Percentiles rank a stretch among this genome's conserved stretches.
These are phyloP conservation scores for Perizoma affinitatum DNA, from an alignment of 2,888 invertebrate genomes.

Conservation along the genomic window DNA sequence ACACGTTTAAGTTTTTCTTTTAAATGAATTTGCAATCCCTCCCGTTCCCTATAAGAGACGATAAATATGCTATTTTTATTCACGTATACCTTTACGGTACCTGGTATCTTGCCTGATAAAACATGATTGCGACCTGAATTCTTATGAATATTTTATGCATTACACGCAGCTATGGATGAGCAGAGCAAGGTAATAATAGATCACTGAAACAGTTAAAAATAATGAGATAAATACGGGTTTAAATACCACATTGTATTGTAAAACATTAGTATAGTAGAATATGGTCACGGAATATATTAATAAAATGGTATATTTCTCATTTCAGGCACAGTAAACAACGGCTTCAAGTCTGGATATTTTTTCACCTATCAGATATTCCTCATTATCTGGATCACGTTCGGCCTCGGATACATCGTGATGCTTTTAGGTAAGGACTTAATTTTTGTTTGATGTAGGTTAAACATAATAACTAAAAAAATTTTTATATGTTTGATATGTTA, in stretches of 20 bases:
- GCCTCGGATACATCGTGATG: constrained; percentile 96
- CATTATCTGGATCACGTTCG: constrained; percentile 95
- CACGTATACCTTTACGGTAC: no score
- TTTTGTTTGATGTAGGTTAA: no score
- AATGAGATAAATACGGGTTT: constrained; percentile 1
- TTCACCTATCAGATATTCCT: constrained; percentile 91
- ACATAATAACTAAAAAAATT: no score
- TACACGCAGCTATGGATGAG: constrained; percentile 22
- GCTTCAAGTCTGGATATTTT: constrained; percentile 85
- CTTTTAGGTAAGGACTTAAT: constrained; percentile 42
- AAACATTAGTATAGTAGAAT: no score
- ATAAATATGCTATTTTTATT: no score
- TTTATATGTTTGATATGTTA: no score
- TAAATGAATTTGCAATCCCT: no score
- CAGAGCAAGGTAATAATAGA: constrained; percentile 15
- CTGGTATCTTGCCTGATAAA: neutral
- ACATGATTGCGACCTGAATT: constrained; percentile 17
- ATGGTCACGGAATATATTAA: neutral
- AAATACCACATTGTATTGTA: neutral
- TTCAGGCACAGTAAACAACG: constrained; percentile 78
- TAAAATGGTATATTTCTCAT: constrained; percentile 26
- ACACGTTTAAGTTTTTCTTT: no score
- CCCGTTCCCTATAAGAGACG: no score
- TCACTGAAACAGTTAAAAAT: neutral
- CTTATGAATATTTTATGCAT: constrained; percentile 23